A percentile compares a stretch with the other conserved stretches of the same genome.
Conservation (phyloP, 2,888 invertebrate genomes). For the Amphiduros pacificus region DNA sequence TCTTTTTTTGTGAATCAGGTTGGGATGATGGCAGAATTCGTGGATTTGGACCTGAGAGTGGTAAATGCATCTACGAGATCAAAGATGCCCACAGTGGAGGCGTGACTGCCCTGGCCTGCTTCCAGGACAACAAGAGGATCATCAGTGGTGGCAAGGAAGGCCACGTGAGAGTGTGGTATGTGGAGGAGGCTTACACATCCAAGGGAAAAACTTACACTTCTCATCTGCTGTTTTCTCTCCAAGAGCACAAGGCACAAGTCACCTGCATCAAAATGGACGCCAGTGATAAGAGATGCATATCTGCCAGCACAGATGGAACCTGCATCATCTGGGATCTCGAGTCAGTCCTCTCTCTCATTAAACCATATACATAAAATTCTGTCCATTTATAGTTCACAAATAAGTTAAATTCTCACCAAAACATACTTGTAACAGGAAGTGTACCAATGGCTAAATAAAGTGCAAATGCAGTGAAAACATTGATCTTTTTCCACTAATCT, state of each 20-base stretch:
- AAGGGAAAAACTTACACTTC: not conserved
- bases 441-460: too few relatives aligned
- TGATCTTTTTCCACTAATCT: not conserved
- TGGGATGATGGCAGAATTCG: constrained; percentile 63
- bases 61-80: constrained; percentile 79
- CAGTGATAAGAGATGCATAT: constrained; percentile 80
- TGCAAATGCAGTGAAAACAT: not conserved
- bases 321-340: constrained; percentile 88
- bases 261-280: constrained; percentile 79
- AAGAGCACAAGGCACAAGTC: constrained; percentile 88
- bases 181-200: constrained; percentile 15
- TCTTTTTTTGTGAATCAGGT: constrained; percentile 38
- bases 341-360: constrained; percentile 17
- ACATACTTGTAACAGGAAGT: too few relatives aligned
- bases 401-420: too few relatives aligned
- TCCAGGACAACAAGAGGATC: constrained; percentile 71
- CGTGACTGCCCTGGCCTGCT: constrained; percentile 79
- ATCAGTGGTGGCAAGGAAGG: constrained; percentile 91
- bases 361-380: not conserved
- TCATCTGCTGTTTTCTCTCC: constrained; percentile 67
- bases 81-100: constrained; percentile 88
- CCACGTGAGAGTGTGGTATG: constrained; percentile 64
- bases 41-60: constrained; percentile 66
- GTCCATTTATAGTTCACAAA: too few relatives aligned
- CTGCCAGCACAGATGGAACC: constrained; percentile 88